These are phyloP conservation scores for Ichneumon xanthorius DNA, from an alignment of 2,888 invertebrate genomes.

Conservation along the genomic window DNA sequence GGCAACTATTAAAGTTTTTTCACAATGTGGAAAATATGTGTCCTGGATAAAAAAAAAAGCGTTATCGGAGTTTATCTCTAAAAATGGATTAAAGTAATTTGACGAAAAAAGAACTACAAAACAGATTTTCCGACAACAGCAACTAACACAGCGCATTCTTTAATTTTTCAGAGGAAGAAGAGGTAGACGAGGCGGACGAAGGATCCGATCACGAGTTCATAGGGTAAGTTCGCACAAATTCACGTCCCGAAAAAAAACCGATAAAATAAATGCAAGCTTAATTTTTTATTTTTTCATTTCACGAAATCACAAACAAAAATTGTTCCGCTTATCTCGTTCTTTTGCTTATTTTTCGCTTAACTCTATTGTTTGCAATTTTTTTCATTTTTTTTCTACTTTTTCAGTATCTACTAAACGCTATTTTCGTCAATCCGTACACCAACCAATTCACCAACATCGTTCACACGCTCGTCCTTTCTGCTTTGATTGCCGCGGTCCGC, in stretches of 20 bases:
- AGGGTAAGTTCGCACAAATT: slow-evolving; percentile 78
- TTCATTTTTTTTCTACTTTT: slow-evolving; percentile 68
- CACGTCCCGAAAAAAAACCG: not conserved
- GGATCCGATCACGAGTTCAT: slow-evolving; percentile 83
- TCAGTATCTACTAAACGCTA: slow-evolving; percentile 73
- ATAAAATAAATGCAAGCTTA: slow-evolving; percentile 19
- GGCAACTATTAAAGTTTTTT: not conserved
- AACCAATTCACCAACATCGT: slow-evolving; percentile 67
- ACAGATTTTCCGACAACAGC: not conserved
- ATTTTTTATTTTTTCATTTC: slow-evolving; percentile 7
- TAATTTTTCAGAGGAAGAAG: slow-evolving; percentile 81
- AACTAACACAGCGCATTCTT: not conserved
- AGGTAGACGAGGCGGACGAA: slow-evolving; percentile 82
- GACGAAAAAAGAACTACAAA: no score
- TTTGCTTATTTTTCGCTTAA: slow-evolving; percentile 19
- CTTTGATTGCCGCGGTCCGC: slow-evolving; percentile 50
- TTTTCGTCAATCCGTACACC: slow-evolving; percentile 64
- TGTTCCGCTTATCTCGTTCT: slow-evolving; percentile 14
- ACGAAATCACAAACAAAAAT: slow-evolving; percentile 1
- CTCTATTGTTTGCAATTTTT: slow-evolving; percentile 45
- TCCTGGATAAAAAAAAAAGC: not conserved
- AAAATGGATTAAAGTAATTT: not conserved
- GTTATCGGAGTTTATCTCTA: not conserved
- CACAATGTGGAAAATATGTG: not conserved
- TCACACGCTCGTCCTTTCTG: slow-evolving; percentile 65